Conservation (phyloP, 1,140 invertebrate genomes). For the Heliothis virescens region DNA sequence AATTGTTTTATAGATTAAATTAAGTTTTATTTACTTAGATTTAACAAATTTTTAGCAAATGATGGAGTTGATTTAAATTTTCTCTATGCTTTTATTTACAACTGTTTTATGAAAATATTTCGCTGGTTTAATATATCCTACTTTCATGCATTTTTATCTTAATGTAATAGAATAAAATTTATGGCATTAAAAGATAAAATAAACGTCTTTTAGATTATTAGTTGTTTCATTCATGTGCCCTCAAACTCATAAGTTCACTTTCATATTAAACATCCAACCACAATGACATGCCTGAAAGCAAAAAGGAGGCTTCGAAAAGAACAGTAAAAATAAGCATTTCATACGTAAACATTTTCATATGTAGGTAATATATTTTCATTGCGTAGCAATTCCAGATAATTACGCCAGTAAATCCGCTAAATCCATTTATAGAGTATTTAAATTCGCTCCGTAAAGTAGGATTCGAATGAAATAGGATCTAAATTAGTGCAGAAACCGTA, state of each 20-base stretch:
- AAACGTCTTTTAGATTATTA: slow-evolving; percentile 49
- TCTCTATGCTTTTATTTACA: too few relatives aligned
- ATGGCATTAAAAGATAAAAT: slow-evolving; percentile 51
- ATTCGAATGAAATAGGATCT: background rate
- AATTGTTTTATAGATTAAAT: slow-evolving; percentile 18
- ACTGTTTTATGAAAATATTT: background rate
- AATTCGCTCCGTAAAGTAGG: slow-evolving; percentile 10
- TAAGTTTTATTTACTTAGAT: background rate
- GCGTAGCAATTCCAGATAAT: background rate
- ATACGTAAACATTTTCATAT: background rate
- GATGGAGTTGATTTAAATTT: too few relatives aligned
- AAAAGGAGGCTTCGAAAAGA: too few relatives aligned
- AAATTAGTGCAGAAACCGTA: background rate
- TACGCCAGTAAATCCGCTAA: background rate
- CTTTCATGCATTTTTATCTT: background rate
- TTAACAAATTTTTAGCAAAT: background rate
- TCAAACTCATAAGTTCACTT: too few relatives aligned
- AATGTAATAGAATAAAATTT: slow-evolving; percentile 23
- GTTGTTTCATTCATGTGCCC: slow-evolving; percentile 51
- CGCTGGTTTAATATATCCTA: background rate
- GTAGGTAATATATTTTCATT: too few relatives aligned
- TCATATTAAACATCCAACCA: too few relatives aligned
- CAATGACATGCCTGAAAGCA: too few relatives aligned
- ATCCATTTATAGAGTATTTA: slow-evolving; percentile 17
- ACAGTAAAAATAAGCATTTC: background rate